A percentile compares a stretch with the other conserved stretches of the same genome.
phyloP scores from a whole-genome alignment of 2,888 invertebrate species.

The Oscheius sp. region DNA sequence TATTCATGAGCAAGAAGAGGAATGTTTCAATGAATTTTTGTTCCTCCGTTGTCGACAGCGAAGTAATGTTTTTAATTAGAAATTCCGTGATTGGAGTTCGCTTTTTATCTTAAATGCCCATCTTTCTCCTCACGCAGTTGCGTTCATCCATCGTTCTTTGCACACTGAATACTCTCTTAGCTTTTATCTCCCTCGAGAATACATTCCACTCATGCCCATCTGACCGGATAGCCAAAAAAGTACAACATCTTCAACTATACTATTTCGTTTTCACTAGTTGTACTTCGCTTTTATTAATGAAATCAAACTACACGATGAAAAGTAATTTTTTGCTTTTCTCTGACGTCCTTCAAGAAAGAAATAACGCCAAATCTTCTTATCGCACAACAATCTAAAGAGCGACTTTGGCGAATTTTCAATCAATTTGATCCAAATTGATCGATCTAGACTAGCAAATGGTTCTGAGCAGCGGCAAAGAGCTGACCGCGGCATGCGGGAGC shows the following conservation, averaged over 20 bases:
- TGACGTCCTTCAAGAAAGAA: too few relatives aligned
- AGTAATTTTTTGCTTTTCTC: too few relatives aligned
- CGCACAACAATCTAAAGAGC: too few relatives aligned
- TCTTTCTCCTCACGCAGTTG: not conserved
- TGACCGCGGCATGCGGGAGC: slow-evolving; percentile 8
- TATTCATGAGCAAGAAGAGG: slow-evolving; percentile 2
- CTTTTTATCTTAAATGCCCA: not conserved
- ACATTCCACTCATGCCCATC: slow-evolving; percentile 16
- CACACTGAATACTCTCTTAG: slow-evolving; percentile 14
- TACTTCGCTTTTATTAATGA: too few relatives aligned
- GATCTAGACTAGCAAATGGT: too few relatives aligned
- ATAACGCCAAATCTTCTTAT: too few relatives aligned
- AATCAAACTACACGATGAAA: too few relatives aligned
- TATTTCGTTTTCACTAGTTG: too few relatives aligned
- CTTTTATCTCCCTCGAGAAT: slow-evolving; percentile 5
- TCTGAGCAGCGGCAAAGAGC: not conserved
- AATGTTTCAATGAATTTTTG: not conserved
- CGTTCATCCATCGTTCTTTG: not conserved
- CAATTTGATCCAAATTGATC: too few relatives aligned
- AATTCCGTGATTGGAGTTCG: not conserved
- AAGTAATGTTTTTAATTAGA: not conserved
- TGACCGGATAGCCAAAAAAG: not conserved
- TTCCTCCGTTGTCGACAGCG: not conserved
- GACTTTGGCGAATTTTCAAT: too few relatives aligned
- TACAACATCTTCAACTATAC: not conserved